phyloP scores from a whole-genome alignment of 2,888 invertebrate species.

The Drosophila greeni region DNA sequence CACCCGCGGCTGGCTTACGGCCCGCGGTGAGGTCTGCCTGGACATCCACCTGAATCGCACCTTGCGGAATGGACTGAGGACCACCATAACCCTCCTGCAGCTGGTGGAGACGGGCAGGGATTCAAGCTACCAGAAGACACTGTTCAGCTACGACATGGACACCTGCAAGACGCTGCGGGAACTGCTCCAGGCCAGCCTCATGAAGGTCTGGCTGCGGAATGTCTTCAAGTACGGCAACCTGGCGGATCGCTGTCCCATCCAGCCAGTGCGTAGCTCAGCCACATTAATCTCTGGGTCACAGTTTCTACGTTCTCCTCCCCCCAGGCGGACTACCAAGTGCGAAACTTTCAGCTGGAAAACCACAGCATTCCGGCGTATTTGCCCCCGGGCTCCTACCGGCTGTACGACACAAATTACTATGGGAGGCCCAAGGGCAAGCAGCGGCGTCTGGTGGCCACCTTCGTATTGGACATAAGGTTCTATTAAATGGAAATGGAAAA shows the following conservation, averaged over 20 bases:
- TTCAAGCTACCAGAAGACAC: conserved; percentile 46
- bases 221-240: conserved; percentile 52
- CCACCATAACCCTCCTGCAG: conserved; percentile 38
- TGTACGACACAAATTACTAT: conserved; percentile 34
- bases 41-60: conserved; percentile 36
- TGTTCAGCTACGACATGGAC: conserved; percentile 55
- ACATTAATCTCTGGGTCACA: conserved; percentile 1
- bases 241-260: conserved; percentile 45
- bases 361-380: conserved; percentile 54
- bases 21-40: conserved; percentile 19
- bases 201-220: conserved; percentile 49
- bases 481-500: conserved; percentile 49
- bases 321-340: conserved; percentile 45
- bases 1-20: conserved; percentile 38
- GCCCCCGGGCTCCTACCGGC: conserved; percentile 47
- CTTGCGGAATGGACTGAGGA: conserved; percentile 33
- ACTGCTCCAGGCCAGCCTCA: conserved; percentile 27
- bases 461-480: conserved; percentile 45
- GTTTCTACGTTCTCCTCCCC: not conserved
- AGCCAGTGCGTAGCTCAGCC: conserved; percentile 45
- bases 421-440: conserved; percentile 44
- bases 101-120: conserved; percentile 21
- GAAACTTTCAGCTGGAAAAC: conserved; percentile 50
- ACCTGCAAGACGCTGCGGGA: conserved; percentile 42
- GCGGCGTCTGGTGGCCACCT: conserved; percentile 35